phyloP scores from a whole-genome alignment of 2,113 vertebrate genomes.

The Hydropotes inermis region DNA sequence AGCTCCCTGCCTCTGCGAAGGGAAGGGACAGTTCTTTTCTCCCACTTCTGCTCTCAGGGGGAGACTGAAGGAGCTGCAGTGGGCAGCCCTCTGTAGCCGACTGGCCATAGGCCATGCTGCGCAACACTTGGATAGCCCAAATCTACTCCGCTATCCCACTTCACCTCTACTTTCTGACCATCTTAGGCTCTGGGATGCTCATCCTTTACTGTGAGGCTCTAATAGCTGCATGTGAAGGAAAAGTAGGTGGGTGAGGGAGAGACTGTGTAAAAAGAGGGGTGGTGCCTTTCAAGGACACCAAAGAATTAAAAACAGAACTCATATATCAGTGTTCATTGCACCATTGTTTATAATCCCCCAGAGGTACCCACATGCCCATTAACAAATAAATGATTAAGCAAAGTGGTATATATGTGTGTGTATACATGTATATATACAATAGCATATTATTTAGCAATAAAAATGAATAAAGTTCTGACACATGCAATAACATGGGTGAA shows the following conservation, averaged over 20 bases:
- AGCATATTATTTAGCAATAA: not conserved
- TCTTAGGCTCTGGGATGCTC: not conserved
- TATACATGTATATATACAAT: not conserved
- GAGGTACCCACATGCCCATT: not conserved
- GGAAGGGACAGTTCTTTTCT: not conserved
- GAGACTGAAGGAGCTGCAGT: not conserved
- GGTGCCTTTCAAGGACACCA: not conserved
- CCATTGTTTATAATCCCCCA: not conserved
- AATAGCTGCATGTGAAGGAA: not conserved
- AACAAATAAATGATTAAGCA: not conserved
- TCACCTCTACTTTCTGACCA: not conserved
- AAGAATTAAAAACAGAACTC: not conserved
- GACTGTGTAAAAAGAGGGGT: not conserved
- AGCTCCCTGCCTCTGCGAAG: not conserved
- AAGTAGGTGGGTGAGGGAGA: not conserved
- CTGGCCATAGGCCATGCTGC: not conserved
- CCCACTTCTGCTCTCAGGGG: not conserved
- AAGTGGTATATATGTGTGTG: not conserved
- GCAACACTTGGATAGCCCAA: not conserved
- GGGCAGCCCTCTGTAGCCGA: not conserved
- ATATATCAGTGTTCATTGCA: not conserved
- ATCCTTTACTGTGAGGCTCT: not conserved
- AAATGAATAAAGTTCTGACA: not conserved
- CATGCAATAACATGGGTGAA: not conserved
- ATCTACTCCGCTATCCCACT: not conserved